Conservation (phyloP, 2,888 invertebrate species). For the Coleophora flavipennella region DNA sequence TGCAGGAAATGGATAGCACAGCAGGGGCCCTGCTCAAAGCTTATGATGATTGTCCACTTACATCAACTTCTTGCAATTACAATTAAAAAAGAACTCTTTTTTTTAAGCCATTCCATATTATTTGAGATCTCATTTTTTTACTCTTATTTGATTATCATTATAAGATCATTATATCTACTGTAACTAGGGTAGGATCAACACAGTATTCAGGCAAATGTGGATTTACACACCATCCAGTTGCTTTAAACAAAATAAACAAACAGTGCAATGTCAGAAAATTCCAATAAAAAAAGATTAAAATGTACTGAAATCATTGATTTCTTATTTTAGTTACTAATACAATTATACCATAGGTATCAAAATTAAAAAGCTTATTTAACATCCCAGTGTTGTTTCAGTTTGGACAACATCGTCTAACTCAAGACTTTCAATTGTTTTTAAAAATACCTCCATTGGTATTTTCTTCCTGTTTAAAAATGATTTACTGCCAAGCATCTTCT, state of each 20-base stretch:
- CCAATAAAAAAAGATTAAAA: not conserved
- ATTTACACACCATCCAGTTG: too few relatives aligned
- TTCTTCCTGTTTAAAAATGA: conserved; percentile 62
- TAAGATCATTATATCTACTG: too few relatives aligned
- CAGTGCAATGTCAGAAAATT: not conserved
- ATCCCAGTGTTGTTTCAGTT: conserved; percentile 33
- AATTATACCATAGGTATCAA: conserved; percentile 30
- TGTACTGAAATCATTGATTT: conserved; percentile 2
- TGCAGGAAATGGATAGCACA: conserved; percentile 47
- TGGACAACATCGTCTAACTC: conserved; percentile 57
- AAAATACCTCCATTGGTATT: conserved; percentile 70
- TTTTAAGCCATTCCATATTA: not conserved
- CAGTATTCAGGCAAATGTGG: too few relatives aligned
- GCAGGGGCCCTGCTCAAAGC: conserved; percentile 69
- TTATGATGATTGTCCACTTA: conserved; percentile 76
- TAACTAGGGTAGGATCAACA: too few relatives aligned
- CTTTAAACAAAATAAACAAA: too few relatives aligned
- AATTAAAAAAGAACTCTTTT: conserved; percentile 1
- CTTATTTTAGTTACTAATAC: conserved; percentile 1
- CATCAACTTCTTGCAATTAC: conserved; percentile 71
- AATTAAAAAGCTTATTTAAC: conserved; percentile 18
- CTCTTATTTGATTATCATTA: too few relatives aligned
- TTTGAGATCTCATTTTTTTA: too few relatives aligned
- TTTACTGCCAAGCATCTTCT: conserved; percentile 67
- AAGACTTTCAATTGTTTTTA: conserved; percentile 68